Base-by-base conservation (phyloP, 2,797 vertebrate species). In the Caiman crocodilus region DNA sequence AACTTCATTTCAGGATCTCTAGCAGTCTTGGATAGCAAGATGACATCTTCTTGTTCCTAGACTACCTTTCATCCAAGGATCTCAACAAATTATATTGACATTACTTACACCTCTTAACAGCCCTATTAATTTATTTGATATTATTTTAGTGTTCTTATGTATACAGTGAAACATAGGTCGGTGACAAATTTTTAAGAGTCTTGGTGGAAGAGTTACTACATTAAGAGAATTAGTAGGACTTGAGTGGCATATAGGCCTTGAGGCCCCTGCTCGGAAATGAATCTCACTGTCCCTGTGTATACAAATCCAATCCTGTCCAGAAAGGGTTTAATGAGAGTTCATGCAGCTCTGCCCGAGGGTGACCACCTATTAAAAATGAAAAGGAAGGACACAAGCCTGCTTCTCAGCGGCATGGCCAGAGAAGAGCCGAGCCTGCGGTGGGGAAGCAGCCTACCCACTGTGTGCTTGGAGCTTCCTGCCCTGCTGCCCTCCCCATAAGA, bases 141-240 rank as follows among this genome's bases (percentile, higher is more conserved):
- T 2, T 56, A 42, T 85, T 76, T 16, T 26, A 32, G 75, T 2
- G 15, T 55, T 58, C 6, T 7, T 32, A 1, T 12, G 16, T 23
- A 64, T 26, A 21, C 7, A 75, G 28, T 26, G 25, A 87, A 79
- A 6, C 10, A 11, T 0, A 0, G 65, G 57, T 69, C 67, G 79
- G 80, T 81, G 35, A 21, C 17, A 81, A 91, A 77, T 56, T 20
- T 71, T 76, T 60, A 71, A 94, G 88, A 91, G 58, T n/a, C 10
- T 2, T 4, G 3, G 3, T 30, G 13, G 55, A 63, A n/a, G 56
- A 78, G 55, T 23, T 50, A 2, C 1, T 57, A 12, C 42, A 69
- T 73, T 3, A 75, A 73, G 63, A 11, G 64, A 9, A 42, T 25
- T 23, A 35, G 28, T n/a, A 65, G 59, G 32, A 81, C 28, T 74